These are phyloP conservation scores for Rhynchonycteris naso DNA, from an alignment of 2,797 vertebrate species.

Conservation along the genomic window DNA sequence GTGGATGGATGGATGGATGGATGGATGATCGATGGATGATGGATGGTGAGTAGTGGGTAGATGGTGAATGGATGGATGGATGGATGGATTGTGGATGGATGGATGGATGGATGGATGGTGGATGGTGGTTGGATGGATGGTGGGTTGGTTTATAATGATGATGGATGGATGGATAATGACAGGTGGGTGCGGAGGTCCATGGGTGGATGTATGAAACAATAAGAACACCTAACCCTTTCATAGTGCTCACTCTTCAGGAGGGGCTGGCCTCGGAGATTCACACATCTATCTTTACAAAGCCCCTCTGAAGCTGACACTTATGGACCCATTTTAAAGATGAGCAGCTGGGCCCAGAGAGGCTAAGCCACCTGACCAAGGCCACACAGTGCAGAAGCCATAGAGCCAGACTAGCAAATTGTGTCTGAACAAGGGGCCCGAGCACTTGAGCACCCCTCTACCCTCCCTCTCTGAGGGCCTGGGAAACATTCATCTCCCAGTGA, in stretches of 20 bases:
- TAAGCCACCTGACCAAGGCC: neutral
- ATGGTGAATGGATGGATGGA: too few species aligned
- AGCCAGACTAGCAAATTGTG: too few species aligned
- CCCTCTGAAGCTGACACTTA: neutral
- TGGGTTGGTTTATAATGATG: too few species aligned
- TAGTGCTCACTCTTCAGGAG: neutral
- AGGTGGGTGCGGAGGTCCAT: too few species aligned
- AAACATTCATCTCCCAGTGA: too few species aligned
- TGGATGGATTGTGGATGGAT: too few species aligned
- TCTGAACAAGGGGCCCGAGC: rapidly evolving
- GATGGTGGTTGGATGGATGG: rapidly evolving
- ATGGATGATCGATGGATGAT: too few species aligned
- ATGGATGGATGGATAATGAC: too few species aligned
- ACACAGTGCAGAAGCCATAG: neutral
- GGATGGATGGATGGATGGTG: neutral
- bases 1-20: rapidly evolving
- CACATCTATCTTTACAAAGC: neutral
- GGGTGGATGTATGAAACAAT: neutral
- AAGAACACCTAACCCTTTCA: neutral
- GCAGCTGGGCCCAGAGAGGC: neutral
- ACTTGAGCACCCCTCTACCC: neutral
- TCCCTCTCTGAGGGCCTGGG: neutral
- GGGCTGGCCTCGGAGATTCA: neutral
- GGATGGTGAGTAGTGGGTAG: too few species aligned
- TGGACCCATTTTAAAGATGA: neutral